A percentile compares a stretch with the other conserved stretches of the same genome.
Evolutionary conservation across 2,797 vertebrate species (phyloP).

Genomic region (Mormyrops attenuatus): DNA sequence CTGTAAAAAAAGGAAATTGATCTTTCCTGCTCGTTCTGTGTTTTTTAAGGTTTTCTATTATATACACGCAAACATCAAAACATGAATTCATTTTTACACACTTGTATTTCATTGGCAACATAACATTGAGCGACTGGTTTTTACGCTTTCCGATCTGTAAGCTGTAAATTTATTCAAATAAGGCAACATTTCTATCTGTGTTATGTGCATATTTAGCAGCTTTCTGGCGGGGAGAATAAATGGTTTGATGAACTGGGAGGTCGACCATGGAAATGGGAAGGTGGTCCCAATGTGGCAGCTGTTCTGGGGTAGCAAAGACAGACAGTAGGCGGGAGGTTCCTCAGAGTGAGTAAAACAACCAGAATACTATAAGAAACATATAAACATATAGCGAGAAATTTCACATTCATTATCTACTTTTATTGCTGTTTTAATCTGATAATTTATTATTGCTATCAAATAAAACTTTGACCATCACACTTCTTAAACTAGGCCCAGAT

Average conservation of each 20-base stretch:
- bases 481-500: neutral
- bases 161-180: slow-evolving; percentile 28
- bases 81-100: neutral
- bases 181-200: slow-evolving; percentile 29
- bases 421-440: neutral
- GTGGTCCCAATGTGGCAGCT: slow-evolving; percentile 68
- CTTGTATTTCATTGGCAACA: slow-evolving; percentile 35
- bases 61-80: slow-evolving; percentile 3
- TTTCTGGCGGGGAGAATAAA: slow-evolving; percentile 38
- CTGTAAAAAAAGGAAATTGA: neutral
- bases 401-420: neutral
- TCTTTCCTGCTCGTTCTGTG: neutral
- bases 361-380: neutral
- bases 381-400: neutral
- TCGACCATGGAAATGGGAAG: slow-evolving; percentile 56
- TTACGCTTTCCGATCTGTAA: slow-evolving; percentile 26
- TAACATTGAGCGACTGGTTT: neutral
- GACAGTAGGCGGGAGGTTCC: slow-evolving; percentile 66
- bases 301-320: slow-evolving; percentile 51
- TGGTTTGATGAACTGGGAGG: slow-evolving; percentile 50
- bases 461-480: neutral
- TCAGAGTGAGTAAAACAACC: slow-evolving; percentile 57
- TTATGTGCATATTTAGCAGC: slow-evolving; percentile 55
- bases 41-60: neutral
- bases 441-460: neutral